phyloP scores from a whole-genome alignment of 2,797 vertebrate species.

The Morus bassanus region DNA sequence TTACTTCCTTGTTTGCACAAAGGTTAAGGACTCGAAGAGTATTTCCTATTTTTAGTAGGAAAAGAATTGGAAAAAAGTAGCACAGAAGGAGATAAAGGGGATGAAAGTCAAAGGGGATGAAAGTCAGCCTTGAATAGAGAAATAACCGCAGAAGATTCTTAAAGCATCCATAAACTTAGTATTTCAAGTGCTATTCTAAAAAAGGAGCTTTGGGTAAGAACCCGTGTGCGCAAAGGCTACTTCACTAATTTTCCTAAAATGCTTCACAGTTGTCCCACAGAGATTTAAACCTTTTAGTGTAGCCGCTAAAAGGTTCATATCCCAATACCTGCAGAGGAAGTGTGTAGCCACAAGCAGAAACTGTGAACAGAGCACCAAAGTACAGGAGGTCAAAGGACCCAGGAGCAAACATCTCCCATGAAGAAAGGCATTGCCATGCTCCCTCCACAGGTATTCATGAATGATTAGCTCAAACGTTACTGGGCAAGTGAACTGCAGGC shows the following conservation, averaged over 20 bases:
- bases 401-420: not conserved
- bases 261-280: not conserved
- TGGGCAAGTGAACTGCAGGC: not conserved
- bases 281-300: not conserved
- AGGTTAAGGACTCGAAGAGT: not conserved
- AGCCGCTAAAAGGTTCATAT: not conserved
- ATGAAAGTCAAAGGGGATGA: not conserved
- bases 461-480: not conserved
- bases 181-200: not conserved
- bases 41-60: slow-evolving; percentile 12
- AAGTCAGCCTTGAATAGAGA: not conserved
- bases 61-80: not conserved
- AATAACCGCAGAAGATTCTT: not conserved
- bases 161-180: not conserved
- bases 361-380: not conserved
- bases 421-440: not conserved
- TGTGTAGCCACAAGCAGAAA: not conserved
- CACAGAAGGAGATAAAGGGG: not conserved
- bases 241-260: not conserved
- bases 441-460: not conserved
- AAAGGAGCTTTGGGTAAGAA: not conserved
- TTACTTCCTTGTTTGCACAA: slow-evolving; percentile 3
- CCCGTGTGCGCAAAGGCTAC: not conserved
- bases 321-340: not conserved
- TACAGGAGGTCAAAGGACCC: not conserved